Percentiles rank a stretch among this genome's conserved stretches.
Conservation (phyloP, 2,797 vertebrate species). For the Coendou prehensilis region DNA sequence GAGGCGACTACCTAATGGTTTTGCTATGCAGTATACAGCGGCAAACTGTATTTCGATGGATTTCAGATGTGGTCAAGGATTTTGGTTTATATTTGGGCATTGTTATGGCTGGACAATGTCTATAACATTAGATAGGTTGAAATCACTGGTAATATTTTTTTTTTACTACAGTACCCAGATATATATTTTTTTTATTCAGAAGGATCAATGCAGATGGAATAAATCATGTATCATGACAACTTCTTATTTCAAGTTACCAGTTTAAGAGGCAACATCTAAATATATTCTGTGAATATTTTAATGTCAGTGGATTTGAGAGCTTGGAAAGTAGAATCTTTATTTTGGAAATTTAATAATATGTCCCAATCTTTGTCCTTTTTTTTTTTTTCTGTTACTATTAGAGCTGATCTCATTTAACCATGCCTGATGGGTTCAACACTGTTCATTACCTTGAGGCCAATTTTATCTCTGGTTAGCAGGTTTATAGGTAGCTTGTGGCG, state of each 20-base stretch:
- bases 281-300: background rate
- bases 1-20: background rate
- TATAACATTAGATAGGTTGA: background rate
- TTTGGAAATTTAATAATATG: background rate
- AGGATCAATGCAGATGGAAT: background rate
- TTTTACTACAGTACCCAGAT: background rate
- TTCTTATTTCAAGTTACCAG: background rate
- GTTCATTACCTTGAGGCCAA: background rate
- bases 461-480: background rate
- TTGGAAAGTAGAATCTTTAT: slow-evolving; percentile 10
- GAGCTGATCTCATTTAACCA: background rate
- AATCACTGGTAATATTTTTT: background rate
- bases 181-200: background rate
- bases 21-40: background rate
- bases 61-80: background rate
- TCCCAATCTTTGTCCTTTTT: background rate
- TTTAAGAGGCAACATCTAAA: background rate
- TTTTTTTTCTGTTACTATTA: background rate
- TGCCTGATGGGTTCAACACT: too few species aligned
- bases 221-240: background rate
- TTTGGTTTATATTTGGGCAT: background rate
- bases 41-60: background rate
- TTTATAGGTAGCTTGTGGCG: background rate
- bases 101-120: background rate
- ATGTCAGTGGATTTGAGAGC: background rate